Base-by-base conservation (phyloP, 1,140 invertebrate species). In the Adoxophyes honmai region DNA sequence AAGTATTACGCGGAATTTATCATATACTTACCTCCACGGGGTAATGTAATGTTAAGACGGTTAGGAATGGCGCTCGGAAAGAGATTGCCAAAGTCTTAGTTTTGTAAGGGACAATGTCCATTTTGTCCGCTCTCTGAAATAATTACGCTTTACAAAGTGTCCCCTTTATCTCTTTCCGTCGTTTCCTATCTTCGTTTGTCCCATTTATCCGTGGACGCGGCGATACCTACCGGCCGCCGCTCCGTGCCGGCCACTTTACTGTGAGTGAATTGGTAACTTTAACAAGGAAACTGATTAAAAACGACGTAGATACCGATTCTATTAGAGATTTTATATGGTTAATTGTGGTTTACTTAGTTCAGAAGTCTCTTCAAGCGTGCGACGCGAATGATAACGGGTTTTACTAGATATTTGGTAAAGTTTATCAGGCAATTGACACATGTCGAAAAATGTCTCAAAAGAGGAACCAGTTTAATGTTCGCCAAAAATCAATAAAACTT, bases 101-200 rank as follows among this genome's bases (percentile, higher is more conserved):
- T 56, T 52, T 55, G 35, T 18, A 38, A 52, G 51, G 58, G 37
- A 61, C 44, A 63, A 62, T 55, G 59, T 64, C 39, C 36, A 34
- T 57, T 54, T 55, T 70, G 67, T 64, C 62, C 57, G 39, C 54
- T 55, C 28, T 60, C 59, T 70, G 66, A 77, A 77, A 77, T 75
- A 77, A 77, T 77, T 77, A 77, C 69, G 67, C 56, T 70, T 66
- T 73, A 72, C 72, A 73, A 75, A 73, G 67, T 69, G 62, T 61
- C 66, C 66, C 62, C 60, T 70, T 75, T 73, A 70, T 76, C 64
- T 68, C 55, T 56, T 58, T 38, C 34, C 59, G 60, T 39, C 64
- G 55, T 63, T 64, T 62, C 60, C 63, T 72, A 73, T 73, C 72
- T 67, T 55, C 62, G 62, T 66, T 60, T 68, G 66, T 66, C 38